Conservation (phyloP, 2,113 vertebrate species). For the Murina feae region DNA sequence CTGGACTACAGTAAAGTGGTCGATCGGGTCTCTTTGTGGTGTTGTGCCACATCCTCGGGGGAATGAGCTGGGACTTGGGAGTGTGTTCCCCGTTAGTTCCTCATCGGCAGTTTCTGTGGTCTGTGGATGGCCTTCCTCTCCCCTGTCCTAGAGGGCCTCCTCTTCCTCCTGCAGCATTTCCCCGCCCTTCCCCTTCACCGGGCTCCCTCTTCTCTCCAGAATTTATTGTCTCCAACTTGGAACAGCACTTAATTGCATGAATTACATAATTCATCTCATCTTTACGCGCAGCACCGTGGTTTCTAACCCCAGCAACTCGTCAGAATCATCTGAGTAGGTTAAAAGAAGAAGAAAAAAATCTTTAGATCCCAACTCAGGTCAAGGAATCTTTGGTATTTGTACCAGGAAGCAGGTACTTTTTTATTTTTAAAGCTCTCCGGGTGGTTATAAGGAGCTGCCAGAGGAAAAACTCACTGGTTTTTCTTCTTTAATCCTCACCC, state of each 20-base stretch:
- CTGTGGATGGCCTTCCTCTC: not conserved
- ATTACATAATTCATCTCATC: not conserved
- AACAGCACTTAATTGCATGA: not conserved
- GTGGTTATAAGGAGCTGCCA: not conserved
- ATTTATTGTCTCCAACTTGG: not conserved
- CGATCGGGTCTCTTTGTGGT: rapidly evolving
- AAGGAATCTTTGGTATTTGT: not conserved
- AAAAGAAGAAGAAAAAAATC: not conserved
- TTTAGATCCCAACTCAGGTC: not conserved
- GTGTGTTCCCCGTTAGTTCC: not conserved
- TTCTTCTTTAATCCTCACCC: not conserved
- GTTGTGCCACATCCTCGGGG: rapidly evolving
- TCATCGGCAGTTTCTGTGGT: not conserved
- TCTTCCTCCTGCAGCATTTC: not conserved
- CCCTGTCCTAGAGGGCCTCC: not conserved
- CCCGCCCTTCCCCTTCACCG: not conserved
- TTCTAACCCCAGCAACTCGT: not conserved
- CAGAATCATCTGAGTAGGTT: not conserved
- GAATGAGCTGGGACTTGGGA: not conserved
- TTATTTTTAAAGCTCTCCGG: not conserved
- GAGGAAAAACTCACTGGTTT: not conserved
- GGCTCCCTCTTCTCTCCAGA: not conserved
- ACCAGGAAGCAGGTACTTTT: not conserved
- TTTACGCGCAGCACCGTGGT: not conserved
- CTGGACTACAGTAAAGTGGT: not conserved